Conservation (phyloP, 2,797 vertebrate species). For the Arctocebus calabarensis region DNA sequence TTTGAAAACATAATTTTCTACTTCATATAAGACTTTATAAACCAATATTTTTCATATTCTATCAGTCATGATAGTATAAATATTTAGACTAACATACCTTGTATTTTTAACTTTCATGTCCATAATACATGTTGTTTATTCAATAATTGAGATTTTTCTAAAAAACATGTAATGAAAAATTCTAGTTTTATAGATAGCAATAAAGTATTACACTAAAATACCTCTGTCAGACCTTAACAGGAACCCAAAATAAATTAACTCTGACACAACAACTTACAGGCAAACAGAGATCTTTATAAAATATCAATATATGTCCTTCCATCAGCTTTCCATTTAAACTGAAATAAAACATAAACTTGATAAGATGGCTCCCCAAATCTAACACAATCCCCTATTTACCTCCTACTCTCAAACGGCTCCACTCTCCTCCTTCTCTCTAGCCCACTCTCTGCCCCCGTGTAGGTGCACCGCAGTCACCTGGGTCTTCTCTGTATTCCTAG, state of each 20-base stretch:
- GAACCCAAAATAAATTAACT: constrained; percentile 42
- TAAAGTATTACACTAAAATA: constrained; percentile 67
- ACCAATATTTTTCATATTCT: constrained; percentile 57
- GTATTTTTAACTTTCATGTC: constrained; percentile 68
- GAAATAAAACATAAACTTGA: not conserved
- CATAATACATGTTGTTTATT: constrained; percentile 51
- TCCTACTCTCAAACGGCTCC: not conserved
- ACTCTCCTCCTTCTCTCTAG: not conserved
- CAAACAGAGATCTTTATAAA: constrained; percentile 32
- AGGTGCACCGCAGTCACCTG: not conserved
- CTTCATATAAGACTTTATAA: constrained; percentile 65
- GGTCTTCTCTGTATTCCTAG: not conserved
- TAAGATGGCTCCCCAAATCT: not conserved
- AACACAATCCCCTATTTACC: not conserved
- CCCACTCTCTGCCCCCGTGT: not conserved
- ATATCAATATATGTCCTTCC: not conserved
- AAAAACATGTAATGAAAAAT: constrained; percentile 28
- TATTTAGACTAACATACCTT: constrained; percentile 73
- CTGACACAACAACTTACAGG: not conserved
- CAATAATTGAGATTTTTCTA: constrained; percentile 74
- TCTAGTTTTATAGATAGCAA: constrained; percentile 53
- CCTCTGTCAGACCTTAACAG: not conserved
- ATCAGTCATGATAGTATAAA: constrained; percentile 68
- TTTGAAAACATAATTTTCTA: constrained; percentile 71
- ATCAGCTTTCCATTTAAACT: constrained; percentile 1